A percentile compares a stretch with the other conserved stretches of the same genome.
These are phyloP conservation scores for Tetragnatha montana DNA, from an alignment of 2,888 invertebrate genomes.

Conservation along the genomic window DNA sequence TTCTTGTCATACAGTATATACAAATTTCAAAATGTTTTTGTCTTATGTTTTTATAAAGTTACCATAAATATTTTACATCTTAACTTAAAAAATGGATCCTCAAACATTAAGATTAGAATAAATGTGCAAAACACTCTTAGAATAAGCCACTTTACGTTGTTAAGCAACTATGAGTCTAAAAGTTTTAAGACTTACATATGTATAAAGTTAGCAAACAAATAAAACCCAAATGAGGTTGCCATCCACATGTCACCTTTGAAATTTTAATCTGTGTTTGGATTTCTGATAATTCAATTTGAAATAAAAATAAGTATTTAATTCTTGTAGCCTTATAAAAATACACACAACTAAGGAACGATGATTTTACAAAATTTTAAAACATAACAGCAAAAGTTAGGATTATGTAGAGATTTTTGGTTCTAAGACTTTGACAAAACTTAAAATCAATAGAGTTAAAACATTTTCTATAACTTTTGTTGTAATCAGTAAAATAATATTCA, in stretches of 20 bases:
- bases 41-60: conserved; percentile 62
- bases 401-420: too few species aligned
- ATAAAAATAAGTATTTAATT: too few species aligned
- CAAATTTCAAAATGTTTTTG: conserved; percentile 54
- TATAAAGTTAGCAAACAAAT: conserved; percentile 39
- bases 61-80: conserved; percentile 68
- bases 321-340: too few species aligned
- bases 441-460: too few species aligned
- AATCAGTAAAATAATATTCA: too few species aligned
- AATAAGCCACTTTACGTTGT: conserved; percentile 64
- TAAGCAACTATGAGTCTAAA: conserved; percentile 54
- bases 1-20: conserved; percentile 65
- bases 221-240: conserved; percentile 39
- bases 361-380: too few species aligned
- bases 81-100: conserved; percentile 64
- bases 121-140: conserved; percentile 62
- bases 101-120: conserved; percentile 63
- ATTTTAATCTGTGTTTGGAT: not conserved
- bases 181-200: conserved; percentile 17
- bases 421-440: too few species aligned
- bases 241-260: not conserved
- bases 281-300: too few species aligned
- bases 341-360: too few species aligned
- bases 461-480: too few species aligned
- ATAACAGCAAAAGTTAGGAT: too few species aligned